A percentile compares a stretch with the other conserved stretches of the same genome.
These are phyloP conservation scores for Isichthys henryi DNA, from an alignment of 2,113 vertebrate genomes.

Conservation along the genomic window DNA sequence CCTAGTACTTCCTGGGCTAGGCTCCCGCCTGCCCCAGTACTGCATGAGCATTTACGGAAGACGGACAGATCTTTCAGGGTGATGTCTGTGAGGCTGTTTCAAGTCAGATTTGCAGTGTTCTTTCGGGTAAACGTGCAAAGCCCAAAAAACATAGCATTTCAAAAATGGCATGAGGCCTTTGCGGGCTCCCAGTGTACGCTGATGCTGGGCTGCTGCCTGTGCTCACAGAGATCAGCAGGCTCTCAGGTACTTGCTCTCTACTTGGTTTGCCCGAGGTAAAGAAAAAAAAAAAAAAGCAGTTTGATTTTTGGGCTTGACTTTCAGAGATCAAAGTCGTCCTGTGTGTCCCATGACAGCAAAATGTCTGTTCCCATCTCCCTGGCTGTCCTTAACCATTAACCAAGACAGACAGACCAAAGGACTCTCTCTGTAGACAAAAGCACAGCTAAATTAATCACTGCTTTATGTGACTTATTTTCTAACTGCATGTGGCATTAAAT, in stretches of 20 bases:
- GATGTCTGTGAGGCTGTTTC: background rate
- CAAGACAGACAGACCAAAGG: constrained; percentile 9
- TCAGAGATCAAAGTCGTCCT: constrained; percentile 18
- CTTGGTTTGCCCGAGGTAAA: background rate
- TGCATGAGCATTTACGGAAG: background rate
- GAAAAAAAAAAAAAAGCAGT: background rate
- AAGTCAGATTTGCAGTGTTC: background rate
- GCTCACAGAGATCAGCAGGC: background rate
- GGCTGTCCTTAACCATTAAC: constrained; percentile 1
- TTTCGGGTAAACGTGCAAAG: background rate
- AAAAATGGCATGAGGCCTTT: background rate
- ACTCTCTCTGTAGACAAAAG: background rate
- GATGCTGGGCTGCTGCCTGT: background rate
- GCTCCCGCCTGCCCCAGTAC: background rate
- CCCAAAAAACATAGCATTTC: background rate
- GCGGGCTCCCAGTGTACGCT: background rate
- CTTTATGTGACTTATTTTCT: background rate
- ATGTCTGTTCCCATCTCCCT: background rate
- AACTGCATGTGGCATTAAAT: background rate
- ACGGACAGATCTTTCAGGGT: background rate
- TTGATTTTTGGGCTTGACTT: constrained; percentile 17
- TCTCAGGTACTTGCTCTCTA: background rate
- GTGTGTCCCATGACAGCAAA: constrained; percentile 5
- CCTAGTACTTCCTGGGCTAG: background rate
- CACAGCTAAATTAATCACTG: constrained; percentile 10